A percentile compares a stretch with the other conserved stretches of the same genome.
Evolutionary conservation across 92 coral and sea anemone species (phyloP).

Genomic region (Virgularia gustaviana): DNA sequence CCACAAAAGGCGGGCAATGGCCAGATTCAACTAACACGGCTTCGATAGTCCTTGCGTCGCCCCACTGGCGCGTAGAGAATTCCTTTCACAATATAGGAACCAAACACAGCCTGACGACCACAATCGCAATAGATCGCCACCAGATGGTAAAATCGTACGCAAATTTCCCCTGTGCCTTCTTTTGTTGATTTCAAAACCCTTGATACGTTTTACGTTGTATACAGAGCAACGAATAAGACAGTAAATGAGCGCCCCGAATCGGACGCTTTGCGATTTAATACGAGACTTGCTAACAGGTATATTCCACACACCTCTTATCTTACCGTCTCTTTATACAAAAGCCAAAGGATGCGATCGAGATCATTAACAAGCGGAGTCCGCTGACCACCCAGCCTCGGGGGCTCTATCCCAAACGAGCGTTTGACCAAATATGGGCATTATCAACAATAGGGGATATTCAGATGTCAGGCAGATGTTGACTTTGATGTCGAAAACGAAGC

Average conservation of each 20-base stretch:
- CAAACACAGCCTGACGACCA: not conserved
- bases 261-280: constrained; percentile 25
- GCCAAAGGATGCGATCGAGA: constrained; percentile 2
- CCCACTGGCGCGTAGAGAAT: not conserved
- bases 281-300: constrained; percentile 32
- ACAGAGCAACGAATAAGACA: constrained; percentile 5
- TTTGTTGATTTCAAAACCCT: no score
- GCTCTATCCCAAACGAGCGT: not conserved
- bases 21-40: no score
- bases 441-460: constrained; percentile 32
- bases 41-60: not conserved
- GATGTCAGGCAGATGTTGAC: constrained; percentile 32
- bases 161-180: not conserved
- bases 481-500: constrained; percentile 26
- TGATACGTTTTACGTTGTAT: no score
- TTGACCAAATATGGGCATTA: constrained; percentile 28
- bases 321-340: not conserved
- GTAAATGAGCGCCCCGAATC: constrained; percentile 9
- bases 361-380: not conserved
- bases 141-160: not conserved
- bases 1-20: not conserved
- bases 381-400: not conserved
- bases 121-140: not conserved
- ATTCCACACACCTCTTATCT: constrained; percentile 17
- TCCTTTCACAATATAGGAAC: not conserved